Conservation (phyloP, 2,113 vertebrate genomes). For the Ammodramus savannarum region DNA sequence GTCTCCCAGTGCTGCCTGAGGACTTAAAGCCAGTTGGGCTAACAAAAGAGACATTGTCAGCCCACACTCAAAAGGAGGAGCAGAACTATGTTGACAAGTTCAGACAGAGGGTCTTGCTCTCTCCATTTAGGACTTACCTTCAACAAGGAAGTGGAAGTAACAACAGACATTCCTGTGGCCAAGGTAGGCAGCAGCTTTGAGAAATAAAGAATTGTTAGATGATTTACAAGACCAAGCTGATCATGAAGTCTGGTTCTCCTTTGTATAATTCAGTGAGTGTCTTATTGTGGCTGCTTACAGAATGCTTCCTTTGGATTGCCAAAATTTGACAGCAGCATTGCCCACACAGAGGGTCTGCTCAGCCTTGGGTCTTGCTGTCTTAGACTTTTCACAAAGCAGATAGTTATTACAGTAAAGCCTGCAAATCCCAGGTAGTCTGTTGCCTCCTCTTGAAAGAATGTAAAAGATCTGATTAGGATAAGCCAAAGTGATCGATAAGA, state of each 20-base stretch:
- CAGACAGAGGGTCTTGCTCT: constrained; percentile 78
- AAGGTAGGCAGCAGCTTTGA: constrained; percentile 65
- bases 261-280: neutral
- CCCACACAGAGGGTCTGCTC: neutral
- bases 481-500: neutral
- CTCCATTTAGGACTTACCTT: constrained; percentile 82
- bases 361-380: neutral
- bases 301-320: neutral
- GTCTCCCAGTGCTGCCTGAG: constrained; percentile 38
- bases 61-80: constrained; percentile 89
- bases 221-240: neutral
- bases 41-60: constrained; percentile 83
- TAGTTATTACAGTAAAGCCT: neutral
- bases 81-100: constrained; percentile 85
- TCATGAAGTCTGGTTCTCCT: neutral
- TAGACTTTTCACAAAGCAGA: neutral
- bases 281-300: neutral
- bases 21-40: constrained; percentile 76
- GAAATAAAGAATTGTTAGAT: neutral
- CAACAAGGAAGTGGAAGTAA: constrained; percentile 75
- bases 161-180: constrained; percentile 68
- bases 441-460: neutral
- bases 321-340: neutral
- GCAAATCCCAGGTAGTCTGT: neutral
- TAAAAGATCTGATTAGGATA: neutral